Evolutionary conservation across 2,888 invertebrate species (phyloP), one percentile per base, ranked within the genome.

Genomic region (Pristionchus japonicus): DNA sequence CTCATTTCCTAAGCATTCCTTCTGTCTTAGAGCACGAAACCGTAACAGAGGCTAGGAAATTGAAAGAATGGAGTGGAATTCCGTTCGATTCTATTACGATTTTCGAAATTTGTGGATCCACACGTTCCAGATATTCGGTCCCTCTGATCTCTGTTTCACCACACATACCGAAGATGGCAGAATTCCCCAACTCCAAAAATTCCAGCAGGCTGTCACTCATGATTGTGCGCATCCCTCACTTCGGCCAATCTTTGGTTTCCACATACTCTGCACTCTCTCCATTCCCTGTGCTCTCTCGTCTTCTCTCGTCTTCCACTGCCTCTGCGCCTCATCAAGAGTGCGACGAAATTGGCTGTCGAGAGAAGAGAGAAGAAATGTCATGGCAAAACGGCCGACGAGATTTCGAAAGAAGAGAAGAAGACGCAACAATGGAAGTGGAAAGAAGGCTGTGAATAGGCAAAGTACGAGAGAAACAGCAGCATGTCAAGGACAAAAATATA

Each of bases 321-420:
- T 17, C 17, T 3, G n/a, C 3, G 49, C 47, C 40, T 80, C 15
- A 31, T 31, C 40, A 43, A 80, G 80, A 47, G 47, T 80, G 80
- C 52, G 49, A 82, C 47, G 27, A 47, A 88, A 77, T 49, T 49
- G 52, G 80, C 23, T 37, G 70, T 34, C 70, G 37, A 70, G 37
- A 64, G 49, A n/a, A 57, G 27, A 15, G 64, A 70, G 37, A 9
- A 70, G 70, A 70, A 20, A 70, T 70, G 17, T 37, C 70, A 20
- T 9, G 4, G 70, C 37, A 70, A 70, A 70, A 70, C 31, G 70
- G 34, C n/a, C n/a, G n/a, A n/a, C 31, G 70, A 37, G 37, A 70
- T 70, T 37, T 70, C 70, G 70, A 70, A 70, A 70, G 67, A 52
- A 17, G 57, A 57, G 57, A 7, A n/a, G 52, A 57, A 57, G 34